phyloP scores from a whole-genome alignment of 2,113 vertebrate species.

The Trachemys scripta region DNA sequence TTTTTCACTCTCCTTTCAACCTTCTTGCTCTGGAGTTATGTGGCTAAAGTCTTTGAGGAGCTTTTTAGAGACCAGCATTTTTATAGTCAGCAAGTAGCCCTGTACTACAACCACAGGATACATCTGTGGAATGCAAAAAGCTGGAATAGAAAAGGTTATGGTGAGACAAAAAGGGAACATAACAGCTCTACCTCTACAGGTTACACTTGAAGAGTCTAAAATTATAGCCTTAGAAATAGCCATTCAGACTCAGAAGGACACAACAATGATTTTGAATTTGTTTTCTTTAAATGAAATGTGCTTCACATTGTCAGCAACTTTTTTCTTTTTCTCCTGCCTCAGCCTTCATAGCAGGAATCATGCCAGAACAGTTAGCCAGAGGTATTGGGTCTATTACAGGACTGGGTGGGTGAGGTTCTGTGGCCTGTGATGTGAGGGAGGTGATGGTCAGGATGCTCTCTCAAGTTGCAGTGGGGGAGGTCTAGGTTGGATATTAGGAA shows the following conservation, averaged over 20 bases:
- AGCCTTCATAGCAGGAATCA: neutral
- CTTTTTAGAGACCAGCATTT: neutral
- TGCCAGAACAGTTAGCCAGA: neutral
- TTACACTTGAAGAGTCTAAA: slow-evolving; percentile 2
- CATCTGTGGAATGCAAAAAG: neutral
- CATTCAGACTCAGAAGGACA: slow-evolving; percentile 26
- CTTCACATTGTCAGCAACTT: neutral
- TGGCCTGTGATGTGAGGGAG: neutral
- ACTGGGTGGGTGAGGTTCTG: neutral
- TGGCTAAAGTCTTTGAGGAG: neutral
- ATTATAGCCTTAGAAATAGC: slow-evolving; percentile 9
- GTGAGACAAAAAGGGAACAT: neutral
- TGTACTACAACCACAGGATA: neutral
- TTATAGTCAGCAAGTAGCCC: neutral
- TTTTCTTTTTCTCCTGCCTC: neutral
- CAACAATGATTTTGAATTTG: neutral
- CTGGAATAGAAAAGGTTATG: neutral
- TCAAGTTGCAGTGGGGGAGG: too few relatives aligned
- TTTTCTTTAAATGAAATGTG: slow-evolving; percentile 22
- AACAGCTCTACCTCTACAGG: neutral
- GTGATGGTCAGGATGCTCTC: too few relatives aligned
- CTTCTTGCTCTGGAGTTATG: neutral
- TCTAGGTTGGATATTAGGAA: too few relatives aligned
- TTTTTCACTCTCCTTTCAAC: neutral
- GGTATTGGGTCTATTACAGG: neutral